Percentiles rank a stretch among this genome's conserved stretches.
Evolutionary conservation across 92 coral and sea anemone species (phyloP).

Genomic region (Pocillopora meandrina): DNA sequence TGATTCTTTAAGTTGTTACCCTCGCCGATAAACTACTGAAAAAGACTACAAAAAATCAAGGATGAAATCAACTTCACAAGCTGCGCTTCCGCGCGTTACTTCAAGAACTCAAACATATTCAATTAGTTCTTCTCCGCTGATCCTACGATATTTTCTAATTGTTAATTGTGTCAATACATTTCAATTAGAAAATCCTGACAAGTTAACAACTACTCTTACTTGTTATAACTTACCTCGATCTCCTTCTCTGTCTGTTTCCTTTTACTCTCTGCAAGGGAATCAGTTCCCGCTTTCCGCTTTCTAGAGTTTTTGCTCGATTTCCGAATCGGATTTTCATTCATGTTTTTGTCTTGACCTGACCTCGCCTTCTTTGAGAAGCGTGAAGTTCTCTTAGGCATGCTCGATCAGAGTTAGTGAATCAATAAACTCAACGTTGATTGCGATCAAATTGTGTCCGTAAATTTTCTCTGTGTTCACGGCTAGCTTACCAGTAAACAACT

Average conservation of each 20-base stretch:
- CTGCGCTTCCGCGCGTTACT: no score
- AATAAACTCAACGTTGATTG: neutral
- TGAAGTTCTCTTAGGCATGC: neutral
- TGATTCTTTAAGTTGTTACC: no score
- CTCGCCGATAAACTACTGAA: neutral
- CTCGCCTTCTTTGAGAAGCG: neutral
- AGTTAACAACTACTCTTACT: neutral
- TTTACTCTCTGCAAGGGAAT: neutral
- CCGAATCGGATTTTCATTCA: neutral
- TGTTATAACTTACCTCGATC: neutral
- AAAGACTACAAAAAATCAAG: neutral
- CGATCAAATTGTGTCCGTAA: neutral
- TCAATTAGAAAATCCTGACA: neutral
- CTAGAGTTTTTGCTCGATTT: neutral
- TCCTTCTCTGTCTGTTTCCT: neutral
- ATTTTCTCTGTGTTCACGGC: neutral
- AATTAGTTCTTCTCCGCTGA: no score
- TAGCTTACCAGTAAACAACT: neutral
- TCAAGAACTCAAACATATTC: no score
- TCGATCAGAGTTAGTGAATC: neutral
- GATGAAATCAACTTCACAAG: no score
- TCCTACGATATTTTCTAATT: neutral
- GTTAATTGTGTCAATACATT: neutral
- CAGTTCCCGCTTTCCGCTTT: constrained; percentile 4
- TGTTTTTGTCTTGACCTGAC: neutral